phyloP scores from a whole-genome alignment of 2,113 vertebrate genomes.

The Anser cygnoides region DNA sequence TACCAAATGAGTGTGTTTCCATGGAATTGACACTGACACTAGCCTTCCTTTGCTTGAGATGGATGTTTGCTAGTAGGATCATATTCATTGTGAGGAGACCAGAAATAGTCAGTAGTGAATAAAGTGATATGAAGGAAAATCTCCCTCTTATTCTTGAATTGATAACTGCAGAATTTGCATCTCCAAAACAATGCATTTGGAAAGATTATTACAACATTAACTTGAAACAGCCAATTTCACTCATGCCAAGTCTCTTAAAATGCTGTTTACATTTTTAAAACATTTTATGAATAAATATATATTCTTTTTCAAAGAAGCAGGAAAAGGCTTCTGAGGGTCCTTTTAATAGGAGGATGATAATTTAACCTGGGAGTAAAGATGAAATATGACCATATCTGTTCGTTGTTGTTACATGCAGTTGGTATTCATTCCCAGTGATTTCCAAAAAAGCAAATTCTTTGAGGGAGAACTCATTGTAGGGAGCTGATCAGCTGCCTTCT shows the following conservation, averaged over 20 bases:
- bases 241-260: not conserved
- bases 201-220: not conserved
- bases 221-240: not conserved
- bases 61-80: slow-evolving; percentile 11
- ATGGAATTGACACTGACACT: slow-evolving; percentile 6
- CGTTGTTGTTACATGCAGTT: slow-evolving; percentile 36
- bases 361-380: slow-evolving; percentile 18
- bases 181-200: not conserved
- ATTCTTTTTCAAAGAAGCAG: slow-evolving; percentile 12
- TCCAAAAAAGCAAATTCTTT: not conserved
- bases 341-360: slow-evolving; percentile 44
- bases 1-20: slow-evolving; percentile 1
- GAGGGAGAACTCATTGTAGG: not conserved
- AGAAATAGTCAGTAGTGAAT: not conserved
- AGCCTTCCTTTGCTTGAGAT: not conserved
- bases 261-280: not conserved
- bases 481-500: not conserved
- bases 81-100: not conserved
- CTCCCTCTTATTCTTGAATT: not conserved
- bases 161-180: not conserved
- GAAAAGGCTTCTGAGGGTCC: not conserved
- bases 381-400: not conserved
- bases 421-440: not conserved
- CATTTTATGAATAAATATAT: not conserved
- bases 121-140: not conserved